Conservation (phyloP, 2,113 vertebrate species). For the Phalacrocorax aristotelis region DNA sequence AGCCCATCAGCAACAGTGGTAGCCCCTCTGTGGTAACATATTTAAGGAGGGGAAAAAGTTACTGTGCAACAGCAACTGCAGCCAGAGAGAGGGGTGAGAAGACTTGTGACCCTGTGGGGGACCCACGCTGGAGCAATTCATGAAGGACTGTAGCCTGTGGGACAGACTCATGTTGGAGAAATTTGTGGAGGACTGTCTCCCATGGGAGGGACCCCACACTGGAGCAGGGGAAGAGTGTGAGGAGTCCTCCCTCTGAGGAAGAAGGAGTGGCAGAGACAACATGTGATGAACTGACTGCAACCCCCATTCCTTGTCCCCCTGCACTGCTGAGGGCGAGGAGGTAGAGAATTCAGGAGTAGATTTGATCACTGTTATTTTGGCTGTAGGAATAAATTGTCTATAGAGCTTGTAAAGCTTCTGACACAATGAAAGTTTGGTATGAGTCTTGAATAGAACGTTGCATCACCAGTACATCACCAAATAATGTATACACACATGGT, state of each 20-base stretch:
- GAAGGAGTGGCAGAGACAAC: background rate
- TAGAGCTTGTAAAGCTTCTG: background rate
- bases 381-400: background rate
- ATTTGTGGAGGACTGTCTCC: no score
- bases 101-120: no score
- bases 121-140: no score
- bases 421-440: background rate
- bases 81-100: background rate
- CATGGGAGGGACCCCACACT: no score
- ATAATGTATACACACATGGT: accelerated
- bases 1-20: background rate
- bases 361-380: background rate
- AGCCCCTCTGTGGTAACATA: background rate
- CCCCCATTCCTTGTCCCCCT: background rate
- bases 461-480: no score
- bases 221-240: no score
- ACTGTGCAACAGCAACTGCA: background rate
- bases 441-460: background rate
- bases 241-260: no score
- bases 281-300: background rate
- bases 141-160: no score
- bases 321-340: background rate
- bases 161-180: no score
- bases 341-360: background rate
- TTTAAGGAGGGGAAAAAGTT: background rate